phyloP scores from a whole-genome alignment of 2,113 vertebrate species.

The Nycticebus coucang region DNA sequence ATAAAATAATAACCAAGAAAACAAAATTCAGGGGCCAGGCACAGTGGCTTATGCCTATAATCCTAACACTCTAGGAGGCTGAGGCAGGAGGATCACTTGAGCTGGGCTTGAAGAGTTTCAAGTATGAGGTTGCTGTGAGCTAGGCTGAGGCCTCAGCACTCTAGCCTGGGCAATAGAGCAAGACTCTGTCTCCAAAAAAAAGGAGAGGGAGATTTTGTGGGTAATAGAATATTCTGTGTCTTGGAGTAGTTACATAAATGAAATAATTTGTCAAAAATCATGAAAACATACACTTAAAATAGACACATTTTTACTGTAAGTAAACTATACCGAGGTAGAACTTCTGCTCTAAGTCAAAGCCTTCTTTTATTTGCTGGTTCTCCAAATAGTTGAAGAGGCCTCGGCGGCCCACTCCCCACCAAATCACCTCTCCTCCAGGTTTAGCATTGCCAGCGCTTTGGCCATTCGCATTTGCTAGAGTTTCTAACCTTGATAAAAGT shows the following conservation, averaged over 20 bases:
- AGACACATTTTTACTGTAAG: neutral
- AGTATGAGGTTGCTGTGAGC: too few species aligned
- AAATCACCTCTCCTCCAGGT: conserved; percentile 39
- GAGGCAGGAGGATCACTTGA: too few species aligned
- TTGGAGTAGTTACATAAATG: neutral
- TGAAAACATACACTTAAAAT: neutral
- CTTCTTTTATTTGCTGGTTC: conserved; percentile 62
- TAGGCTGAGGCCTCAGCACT: too few species aligned
- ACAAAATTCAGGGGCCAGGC: too few species aligned
- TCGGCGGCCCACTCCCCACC: conserved; percentile 15
- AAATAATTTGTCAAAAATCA: neutral
- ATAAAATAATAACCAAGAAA: too few species aligned
- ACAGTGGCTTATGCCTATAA: too few species aligned
- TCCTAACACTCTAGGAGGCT: too few species aligned
- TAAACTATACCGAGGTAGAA: too few species aligned
- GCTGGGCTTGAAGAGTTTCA: too few species aligned
- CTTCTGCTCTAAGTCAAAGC: conserved; percentile 31
- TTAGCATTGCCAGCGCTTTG: conserved; percentile 69
- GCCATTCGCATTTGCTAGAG: neutral
- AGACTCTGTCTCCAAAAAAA: too few species aligned
- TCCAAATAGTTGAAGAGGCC: conserved; percentile 73
- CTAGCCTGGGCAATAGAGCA: too few species aligned
- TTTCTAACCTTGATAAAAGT: conserved; percentile 55
- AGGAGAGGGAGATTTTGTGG: neutral
- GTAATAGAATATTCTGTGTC: neutral